phyloP scores from a whole-genome alignment of 2,113 vertebrate genomes.

The Suncus etruscus region DNA sequence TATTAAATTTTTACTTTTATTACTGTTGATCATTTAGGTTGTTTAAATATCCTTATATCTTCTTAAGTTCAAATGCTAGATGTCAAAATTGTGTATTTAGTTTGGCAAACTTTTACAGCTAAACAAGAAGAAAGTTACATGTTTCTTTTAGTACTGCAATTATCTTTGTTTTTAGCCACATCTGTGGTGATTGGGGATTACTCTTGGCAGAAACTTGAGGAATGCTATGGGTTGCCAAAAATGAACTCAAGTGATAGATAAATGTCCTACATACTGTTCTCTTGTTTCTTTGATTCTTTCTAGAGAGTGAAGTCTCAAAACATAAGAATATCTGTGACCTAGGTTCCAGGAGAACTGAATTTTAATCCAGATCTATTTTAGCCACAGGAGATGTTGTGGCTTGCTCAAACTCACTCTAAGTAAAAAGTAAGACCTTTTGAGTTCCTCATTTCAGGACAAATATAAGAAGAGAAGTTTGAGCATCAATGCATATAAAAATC shows the following conservation, averaged over 20 bases:
- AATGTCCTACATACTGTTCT: too few relatives aligned
- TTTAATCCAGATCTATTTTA: neutral
- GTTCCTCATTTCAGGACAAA: neutral
- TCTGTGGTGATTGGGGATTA: too few relatives aligned
- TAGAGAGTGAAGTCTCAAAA: neutral
- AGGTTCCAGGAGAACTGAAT: neutral
- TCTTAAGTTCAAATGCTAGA: neutral
- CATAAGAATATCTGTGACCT: neutral
- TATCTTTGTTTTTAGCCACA: too few relatives aligned
- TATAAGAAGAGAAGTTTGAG: neutral
- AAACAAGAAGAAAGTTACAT: neutral
- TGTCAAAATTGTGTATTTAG: neutral
- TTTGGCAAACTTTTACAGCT: neutral
- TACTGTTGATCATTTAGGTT: neutral
- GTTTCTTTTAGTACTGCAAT: neutral
- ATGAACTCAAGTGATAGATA: too few relatives aligned
- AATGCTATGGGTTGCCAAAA: too few relatives aligned
- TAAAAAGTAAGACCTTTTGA: neutral
- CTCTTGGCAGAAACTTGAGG: too few relatives aligned
- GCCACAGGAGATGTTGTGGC: neutral
- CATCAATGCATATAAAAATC: neutral
- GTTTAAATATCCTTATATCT: neutral
- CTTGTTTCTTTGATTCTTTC: neutral
- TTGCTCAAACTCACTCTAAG: neutral
- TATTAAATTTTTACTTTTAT: neutral